phyloP scores from a whole-genome alignment of 2,113 vertebrate genomes.

The Peromyscus leucopus region DNA sequence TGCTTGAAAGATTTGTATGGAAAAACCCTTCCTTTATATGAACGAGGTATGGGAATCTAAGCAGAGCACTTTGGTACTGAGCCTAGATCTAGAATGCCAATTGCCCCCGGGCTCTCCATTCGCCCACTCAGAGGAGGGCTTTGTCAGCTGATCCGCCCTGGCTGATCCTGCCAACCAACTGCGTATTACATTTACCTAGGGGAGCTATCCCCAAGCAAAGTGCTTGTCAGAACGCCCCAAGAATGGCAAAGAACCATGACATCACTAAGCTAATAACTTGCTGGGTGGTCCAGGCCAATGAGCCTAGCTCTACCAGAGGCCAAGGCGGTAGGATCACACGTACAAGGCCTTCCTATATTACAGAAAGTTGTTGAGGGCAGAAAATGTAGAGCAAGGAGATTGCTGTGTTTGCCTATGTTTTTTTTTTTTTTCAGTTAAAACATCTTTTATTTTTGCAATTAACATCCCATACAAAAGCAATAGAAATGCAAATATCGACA shows the following conservation, averaged over 20 bases:
- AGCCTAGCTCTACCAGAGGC: background rate
- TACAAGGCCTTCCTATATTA: background rate
- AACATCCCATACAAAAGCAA: constrained; percentile 84
- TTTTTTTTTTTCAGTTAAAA: too few species aligned
- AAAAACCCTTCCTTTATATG: background rate
- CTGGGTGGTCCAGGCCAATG: constrained; percentile 1
- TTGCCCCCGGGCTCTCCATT: too few species aligned
- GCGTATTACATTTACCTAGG: background rate
- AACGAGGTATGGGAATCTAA: background rate
- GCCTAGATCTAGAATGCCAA: background rate
- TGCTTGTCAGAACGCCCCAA: background rate
- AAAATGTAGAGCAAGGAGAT: too few species aligned
- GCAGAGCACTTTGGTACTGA: background rate
- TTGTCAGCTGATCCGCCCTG: background rate
- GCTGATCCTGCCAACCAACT: background rate
- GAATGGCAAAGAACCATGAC: background rate
- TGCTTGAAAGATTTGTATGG: background rate
- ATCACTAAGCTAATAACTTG: background rate
- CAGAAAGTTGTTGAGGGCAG: too few species aligned
- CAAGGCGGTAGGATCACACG: background rate
- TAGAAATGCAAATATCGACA: constrained; percentile 80
- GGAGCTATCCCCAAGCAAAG: background rate
- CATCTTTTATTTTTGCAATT: constrained; percentile 84
- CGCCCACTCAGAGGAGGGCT: background rate
- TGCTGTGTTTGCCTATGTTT: too few species aligned